phyloP scores from a whole-genome alignment of 2,113 vertebrate species.

The Callaeas wilsoni region DNA sequence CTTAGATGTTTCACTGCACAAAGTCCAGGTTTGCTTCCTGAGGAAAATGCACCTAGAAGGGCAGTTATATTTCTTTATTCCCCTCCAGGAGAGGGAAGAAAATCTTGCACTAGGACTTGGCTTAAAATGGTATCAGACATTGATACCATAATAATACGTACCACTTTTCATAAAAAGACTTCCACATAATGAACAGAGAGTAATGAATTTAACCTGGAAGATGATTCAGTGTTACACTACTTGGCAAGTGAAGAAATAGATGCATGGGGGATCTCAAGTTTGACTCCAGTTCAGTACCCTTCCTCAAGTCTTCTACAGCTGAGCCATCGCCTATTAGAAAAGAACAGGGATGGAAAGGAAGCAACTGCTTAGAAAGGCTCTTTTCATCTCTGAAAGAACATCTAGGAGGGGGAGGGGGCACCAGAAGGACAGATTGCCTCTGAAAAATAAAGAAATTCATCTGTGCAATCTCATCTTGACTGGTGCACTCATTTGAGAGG shows the following conservation, averaged over 20 bases:
- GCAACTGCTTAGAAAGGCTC: neutral
- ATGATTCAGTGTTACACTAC: neutral
- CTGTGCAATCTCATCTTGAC: neutral
- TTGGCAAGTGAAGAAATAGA: neutral
- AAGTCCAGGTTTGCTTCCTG: neutral
- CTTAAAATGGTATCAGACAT: neutral
- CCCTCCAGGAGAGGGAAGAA: neutral
- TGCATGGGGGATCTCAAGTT: neutral
- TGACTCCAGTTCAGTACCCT: neutral
- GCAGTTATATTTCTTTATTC: neutral
- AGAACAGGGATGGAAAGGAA: neutral
- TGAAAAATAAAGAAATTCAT: neutral
- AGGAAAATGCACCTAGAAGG: neutral
- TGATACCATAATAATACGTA: neutral
- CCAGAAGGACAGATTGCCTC: neutral
- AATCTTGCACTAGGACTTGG: neutral
- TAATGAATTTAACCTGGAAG: neutral
- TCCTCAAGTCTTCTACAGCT: neutral
- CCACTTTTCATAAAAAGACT: neutral
- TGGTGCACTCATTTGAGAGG: neutral
- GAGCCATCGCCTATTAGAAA: neutral
- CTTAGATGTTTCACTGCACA: neutral
- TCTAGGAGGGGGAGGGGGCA: neutral
- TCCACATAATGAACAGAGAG: neutral
- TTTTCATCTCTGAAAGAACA: neutral